Evolutionary conservation across 2,797 vertebrate species (phyloP).

Genomic region (Sphenodon punctatus): DNA sequence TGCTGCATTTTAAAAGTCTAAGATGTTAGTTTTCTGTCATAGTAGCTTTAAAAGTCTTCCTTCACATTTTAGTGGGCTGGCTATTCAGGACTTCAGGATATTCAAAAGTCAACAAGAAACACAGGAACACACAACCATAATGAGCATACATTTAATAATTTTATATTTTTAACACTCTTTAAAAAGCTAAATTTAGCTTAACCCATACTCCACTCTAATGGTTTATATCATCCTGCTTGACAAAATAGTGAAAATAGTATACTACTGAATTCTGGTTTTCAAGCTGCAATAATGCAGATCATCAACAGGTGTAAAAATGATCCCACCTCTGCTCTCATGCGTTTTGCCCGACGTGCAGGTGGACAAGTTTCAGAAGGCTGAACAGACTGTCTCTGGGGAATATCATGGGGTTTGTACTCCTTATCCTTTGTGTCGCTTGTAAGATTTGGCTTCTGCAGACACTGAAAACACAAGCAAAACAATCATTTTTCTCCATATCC

Average conservation of each 20-base stretch:
- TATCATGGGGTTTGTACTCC: conserved; percentile 95
- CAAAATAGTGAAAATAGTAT: no score
- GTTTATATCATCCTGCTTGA: fast-evolving
- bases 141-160: fast-evolving
- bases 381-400: conserved; percentile 93
- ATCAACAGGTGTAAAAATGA: fast-evolving
- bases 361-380: conserved; percentile 87
- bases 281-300: fast-evolving
- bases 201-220: neutral
- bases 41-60: no score
- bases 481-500: neutral
- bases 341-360: conserved; percentile 91
- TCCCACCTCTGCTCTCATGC: conserved; percentile 90
- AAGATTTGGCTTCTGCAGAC: conserved; percentile 88
- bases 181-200: neutral
- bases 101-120: no score
- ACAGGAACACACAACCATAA: neutral
- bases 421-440: conserved; percentile 94
- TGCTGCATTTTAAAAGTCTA: no score
- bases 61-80: no score
- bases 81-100: no score
- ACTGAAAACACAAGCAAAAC: conserved; percentile 70
- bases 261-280: fast-evolving
- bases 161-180: neutral
- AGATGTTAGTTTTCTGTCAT: no score